Conservation (phyloP, 2,113 vertebrate genomes). For the Poecile atricapillus region DNA sequence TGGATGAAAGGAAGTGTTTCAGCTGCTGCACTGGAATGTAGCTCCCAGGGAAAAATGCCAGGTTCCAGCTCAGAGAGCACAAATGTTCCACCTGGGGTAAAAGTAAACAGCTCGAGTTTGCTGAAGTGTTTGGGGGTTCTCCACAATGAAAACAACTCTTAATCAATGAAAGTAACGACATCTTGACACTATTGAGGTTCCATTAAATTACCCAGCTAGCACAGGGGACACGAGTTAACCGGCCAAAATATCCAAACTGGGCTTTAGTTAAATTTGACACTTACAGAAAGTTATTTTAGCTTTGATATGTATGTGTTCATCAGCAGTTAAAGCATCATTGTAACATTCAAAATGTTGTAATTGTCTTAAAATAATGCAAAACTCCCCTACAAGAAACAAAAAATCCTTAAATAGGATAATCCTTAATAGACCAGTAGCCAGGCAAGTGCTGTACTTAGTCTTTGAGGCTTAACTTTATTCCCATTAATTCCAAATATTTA, state of each 20-base stretch:
- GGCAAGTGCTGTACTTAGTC: neutral
- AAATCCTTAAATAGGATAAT: neutral
- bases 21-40: neutral
- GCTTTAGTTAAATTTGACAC: neutral
- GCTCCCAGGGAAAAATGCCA: neutral
- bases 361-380: neutral
- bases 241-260: neutral
- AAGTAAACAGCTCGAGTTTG: neutral
- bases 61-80: neutral
- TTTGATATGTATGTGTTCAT: neutral
- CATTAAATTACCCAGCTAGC: neutral
- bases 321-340: neutral
- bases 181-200: neutral
- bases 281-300: neutral
- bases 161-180: neutral
- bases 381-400: accelerated
- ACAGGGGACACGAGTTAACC: neutral
- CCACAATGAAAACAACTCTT: neutral
- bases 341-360: neutral
- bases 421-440: neutral
- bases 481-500: neutral
- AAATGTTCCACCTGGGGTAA: neutral
- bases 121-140: neutral
- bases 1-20: neutral
- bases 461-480: neutral